Base-by-base conservation (phyloP, 2,888 invertebrate species). In the Macropis europaea region DNA sequence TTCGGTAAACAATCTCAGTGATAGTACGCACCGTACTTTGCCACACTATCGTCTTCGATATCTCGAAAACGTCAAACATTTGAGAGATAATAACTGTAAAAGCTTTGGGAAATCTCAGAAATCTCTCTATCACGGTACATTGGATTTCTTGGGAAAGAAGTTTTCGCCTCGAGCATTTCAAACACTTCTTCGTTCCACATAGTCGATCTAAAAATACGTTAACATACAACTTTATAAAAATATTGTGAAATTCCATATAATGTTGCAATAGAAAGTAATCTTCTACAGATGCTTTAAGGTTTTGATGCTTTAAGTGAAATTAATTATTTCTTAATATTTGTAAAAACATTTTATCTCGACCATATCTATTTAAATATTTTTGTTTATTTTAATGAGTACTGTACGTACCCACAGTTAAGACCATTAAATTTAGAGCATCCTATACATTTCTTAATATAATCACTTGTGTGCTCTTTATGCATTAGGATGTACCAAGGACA, bases 71-170 rank as follows among this genome's bases (percentile, higher is more conserved):
- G 81, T 80, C 81, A 84, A 87, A 85, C 84, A 86, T 86, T 82
- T 81, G 74, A 53, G 80, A 83, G 84, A 88, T 88, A 87, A 89
- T 89, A 88, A 88, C 86, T 82, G 82, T 88, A 77, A 88, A 87
- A 89, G 88, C 88, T 84, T 76, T 34, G 60, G 59, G 17, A 66
- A 60, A 69, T 69, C 56, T 59, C 45, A 13, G 32, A 34, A 66
- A 64, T 1, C 42, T 67, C 42, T 67, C 36, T 36, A 34, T 34
- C 38, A 28, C 22, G 30, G 30, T 28, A 54, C 30, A 22, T 36
- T 42, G 50, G 45, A 68, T 74, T 60, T 63, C 71, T 69, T 36
- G 45, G 32, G 60, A 42, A 45, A 70, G 64, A 79, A 66, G 76
- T 57, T 60, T 69, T 40, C 53, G 36, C 26, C 42, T 57, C 52